Conservation (phyloP, 1,140 invertebrate species). For the Drosophila varians region DNA sequence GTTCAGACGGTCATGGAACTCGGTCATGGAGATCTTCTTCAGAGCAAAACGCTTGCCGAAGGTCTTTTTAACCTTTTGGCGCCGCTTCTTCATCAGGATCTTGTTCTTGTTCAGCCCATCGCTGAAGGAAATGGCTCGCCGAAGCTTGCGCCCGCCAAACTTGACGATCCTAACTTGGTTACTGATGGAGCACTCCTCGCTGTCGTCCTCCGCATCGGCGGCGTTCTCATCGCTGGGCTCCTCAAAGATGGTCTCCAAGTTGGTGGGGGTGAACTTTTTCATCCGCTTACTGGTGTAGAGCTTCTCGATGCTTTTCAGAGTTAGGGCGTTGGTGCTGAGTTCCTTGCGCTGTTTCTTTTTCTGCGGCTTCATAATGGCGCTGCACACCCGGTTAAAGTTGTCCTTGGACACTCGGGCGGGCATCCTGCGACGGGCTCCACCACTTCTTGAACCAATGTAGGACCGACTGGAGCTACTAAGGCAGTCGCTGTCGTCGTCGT, state of each 20-base stretch:
- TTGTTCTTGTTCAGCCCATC: slow-evolving; percentile 78
- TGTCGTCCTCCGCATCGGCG: slow-evolving; percentile 60
- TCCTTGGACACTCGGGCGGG: slow-evolving; percentile 68
- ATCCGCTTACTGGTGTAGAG: slow-evolving; percentile 69
- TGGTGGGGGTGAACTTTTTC: slow-evolving; percentile 71
- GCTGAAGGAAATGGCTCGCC: slow-evolving; percentile 63
- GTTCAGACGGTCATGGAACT: slow-evolving; percentile 74
- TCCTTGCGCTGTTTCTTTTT: slow-evolving; percentile 62
- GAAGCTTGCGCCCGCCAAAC: slow-evolving; percentile 61
- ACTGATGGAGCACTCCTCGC: slow-evolving; percentile 57
- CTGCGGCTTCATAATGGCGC: slow-evolving; percentile 64
- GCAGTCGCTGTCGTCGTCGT: slow-evolving; percentile 58
- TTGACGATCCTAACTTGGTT: slow-evolving; percentile 64
- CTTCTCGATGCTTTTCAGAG: slow-evolving; percentile 73
- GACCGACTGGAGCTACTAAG: slow-evolving; percentile 24
- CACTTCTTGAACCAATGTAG: slow-evolving; percentile 35
- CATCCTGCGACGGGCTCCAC: slow-evolving; percentile 62
- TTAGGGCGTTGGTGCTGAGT: slow-evolving; percentile 56
- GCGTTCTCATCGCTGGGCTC: slow-evolving; percentile 70
- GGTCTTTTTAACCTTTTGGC: slow-evolving; percentile 76
- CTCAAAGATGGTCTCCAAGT: slow-evolving; percentile 78
- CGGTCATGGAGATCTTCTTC: slow-evolving; percentile 74
- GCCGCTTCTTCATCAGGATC: slow-evolving; percentile 63
- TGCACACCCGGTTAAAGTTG: slow-evolving; percentile 67
- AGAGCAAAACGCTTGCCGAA: slow-evolving; percentile 64